A percentile compares a stretch with the other conserved stretches of the same genome.
These are phyloP conservation scores for Drymodes brunneopygia DNA, from an alignment of 2,113 vertebrate species.

Conservation along the genomic window DNA sequence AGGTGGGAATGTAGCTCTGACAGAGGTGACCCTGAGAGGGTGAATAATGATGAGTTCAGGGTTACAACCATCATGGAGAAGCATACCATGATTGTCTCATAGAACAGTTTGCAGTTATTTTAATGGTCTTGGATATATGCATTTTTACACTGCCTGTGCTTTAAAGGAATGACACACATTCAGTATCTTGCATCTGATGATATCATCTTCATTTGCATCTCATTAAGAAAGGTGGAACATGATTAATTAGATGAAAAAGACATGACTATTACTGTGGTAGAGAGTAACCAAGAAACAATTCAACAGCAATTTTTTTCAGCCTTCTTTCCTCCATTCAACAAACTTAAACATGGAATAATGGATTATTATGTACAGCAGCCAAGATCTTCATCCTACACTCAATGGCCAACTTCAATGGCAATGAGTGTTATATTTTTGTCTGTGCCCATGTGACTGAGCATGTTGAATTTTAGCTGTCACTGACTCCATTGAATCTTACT, in stretches of 20 bases:
- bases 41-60: background rate
- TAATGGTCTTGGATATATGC: background rate
- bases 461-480: background rate
- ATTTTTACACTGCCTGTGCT: background rate
- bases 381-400: background rate
- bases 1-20: background rate
- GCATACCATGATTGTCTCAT: background rate
- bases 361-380: background rate
- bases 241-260: background rate
- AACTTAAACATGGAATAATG: background rate
- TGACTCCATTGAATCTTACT: background rate
- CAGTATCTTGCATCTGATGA: background rate
- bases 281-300: background rate
- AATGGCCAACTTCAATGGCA: background rate
- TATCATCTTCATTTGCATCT: background rate
- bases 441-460: background rate
- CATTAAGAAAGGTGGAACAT: background rate
- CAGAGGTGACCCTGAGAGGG: background rate
- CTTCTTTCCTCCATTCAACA: background rate
- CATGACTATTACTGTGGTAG: background rate
- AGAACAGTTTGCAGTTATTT: background rate
- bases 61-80: background rate
- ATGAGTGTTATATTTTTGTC: background rate
- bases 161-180: background rate
- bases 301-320: background rate